Percentiles rank a stretch among this genome's conserved stretches.
Conservation (phyloP, 2,888 invertebrate genomes). For the Odontocerum albicorne region DNA sequence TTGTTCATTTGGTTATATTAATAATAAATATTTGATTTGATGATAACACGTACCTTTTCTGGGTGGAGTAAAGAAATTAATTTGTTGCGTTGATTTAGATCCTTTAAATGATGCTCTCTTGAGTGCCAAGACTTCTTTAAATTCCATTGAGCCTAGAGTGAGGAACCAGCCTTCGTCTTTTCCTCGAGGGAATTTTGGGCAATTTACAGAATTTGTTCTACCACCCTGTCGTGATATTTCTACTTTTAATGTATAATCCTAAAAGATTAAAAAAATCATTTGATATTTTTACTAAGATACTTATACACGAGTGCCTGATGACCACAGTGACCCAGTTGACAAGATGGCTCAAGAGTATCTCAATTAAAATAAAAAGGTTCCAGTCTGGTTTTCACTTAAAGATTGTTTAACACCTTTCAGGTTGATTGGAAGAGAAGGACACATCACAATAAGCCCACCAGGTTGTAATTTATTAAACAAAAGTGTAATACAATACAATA, state of each 20-base stretch:
- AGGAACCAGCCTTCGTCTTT: constrained; percentile 97
- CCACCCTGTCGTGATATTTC: constrained; percentile 57
- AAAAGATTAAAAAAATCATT: constrained; percentile 20
- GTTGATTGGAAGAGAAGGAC: no score
- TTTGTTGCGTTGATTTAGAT: constrained; percentile 50
- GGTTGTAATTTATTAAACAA: no score
- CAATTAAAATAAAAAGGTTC: no score
- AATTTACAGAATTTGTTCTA: constrained; percentile 65
- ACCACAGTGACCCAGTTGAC: no score
- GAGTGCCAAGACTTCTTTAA: constrained; percentile 76
- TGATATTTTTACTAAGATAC: no score
- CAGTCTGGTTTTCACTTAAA: no score
- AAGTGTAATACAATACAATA: no score
- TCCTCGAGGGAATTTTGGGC: constrained; percentile 86
- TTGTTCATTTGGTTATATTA: constrained; percentile 11
- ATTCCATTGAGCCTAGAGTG: constrained; percentile 73
- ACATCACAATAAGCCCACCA: no score
- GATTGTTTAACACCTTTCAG: no score
- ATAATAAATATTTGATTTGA: constrained; percentile 18
- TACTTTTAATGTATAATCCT: constrained; percentile 71
- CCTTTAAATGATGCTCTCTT: constrained; percentile 69
- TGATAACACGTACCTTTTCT: constrained; percentile 53
- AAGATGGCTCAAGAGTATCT: no score
- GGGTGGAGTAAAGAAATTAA: constrained; percentile 66
- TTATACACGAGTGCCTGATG: no score